Conservation (phyloP, 2,888 invertebrate genomes). For the Argyresthia albistria region DNA sequence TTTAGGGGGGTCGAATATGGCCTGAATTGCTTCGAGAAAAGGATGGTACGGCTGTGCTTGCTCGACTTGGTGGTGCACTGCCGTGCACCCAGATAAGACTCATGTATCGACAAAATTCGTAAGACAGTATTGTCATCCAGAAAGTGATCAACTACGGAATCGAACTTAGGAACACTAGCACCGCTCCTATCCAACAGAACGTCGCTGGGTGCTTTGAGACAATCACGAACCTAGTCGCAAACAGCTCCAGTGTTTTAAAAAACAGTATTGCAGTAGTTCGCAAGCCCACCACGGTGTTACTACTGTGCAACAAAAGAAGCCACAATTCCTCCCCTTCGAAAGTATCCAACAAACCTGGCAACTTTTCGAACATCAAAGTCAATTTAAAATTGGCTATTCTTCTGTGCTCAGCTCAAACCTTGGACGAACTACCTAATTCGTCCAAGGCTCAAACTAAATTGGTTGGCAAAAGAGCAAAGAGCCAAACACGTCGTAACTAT, state of each 20-base stretch:
- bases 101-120: too few relatives aligned
- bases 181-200: neutral
- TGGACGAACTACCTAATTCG: too few relatives aligned
- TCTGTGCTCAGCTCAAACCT: constrained; percentile 12
- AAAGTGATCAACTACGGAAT: too few relatives aligned
- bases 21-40: too few relatives aligned
- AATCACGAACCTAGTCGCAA: constrained; percentile 19
- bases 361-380: constrained; percentile 36
- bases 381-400: constrained; percentile 20
- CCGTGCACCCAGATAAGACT: too few relatives aligned
- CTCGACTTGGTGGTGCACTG: too few relatives aligned
- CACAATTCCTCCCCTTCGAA: constrained; percentile 29
- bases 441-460: too few relatives aligned
- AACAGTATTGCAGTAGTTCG: constrained; percentile 26
- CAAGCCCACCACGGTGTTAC: constrained; percentile 25
- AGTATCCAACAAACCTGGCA: constrained; percentile 33
- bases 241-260: constrained; percentile 29
- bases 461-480: constrained; percentile 41
- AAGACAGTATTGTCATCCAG: too few relatives aligned
- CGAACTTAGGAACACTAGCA: too few relatives aligned
- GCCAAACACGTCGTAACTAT: constrained; percentile 35
- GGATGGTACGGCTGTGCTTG: too few relatives aligned
- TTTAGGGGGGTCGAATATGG: too few relatives aligned
- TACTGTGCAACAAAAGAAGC: constrained; percentile 31
- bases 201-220: constrained; percentile 33